Base-by-base conservation (phyloP, 2,797 vertebrate genomes). In the Acanthopagrus latus region DNA sequence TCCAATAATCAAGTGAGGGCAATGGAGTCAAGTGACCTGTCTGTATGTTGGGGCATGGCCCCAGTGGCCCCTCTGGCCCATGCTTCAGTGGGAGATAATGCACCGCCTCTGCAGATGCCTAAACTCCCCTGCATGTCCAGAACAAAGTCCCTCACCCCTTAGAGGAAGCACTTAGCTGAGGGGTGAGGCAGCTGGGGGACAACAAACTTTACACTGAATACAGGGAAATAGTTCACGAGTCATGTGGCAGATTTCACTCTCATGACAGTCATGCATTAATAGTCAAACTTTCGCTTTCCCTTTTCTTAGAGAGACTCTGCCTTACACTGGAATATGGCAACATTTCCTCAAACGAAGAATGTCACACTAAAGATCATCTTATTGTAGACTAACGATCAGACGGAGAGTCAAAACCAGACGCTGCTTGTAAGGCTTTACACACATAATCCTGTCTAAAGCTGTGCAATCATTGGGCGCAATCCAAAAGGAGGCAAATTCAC, bases 21-120 rank as follows among this genome's bases (percentile, higher is more conserved):
- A 94, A 94, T 93, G 81, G 93, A 95, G 93, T 94, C 82, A 90
- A 86, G 88, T 91, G 95, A 95, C 95, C 95, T 80, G 82, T 85
- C 91, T 82, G 92, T 90, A 90, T 92, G 92, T 93, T 73, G 86
- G 94, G 93, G 90, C 88, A 85, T 66, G 90, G 86, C 91, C 91
- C 82, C 60, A 8, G 72, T 88, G 89, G 88, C 93, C 90, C 84
- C 74, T 82, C 60, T 80, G 77, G 83, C 87, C 88, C 84, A 64
- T 83, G 81, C 83, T 86, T 88, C 83, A 83, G 81, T 74, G 80
- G 87, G 87, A 91, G 93, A 92, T 95, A 95, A 94, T 95, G 93
- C 79, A 76, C 91, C 93, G 91, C 95, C 95, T 94, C 95, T 93
- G 93, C 94, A 94, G 85, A 89, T 89, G 89, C 74, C 65, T 56